A percentile compares a stretch with the other conserved stretches of the same genome.
phyloP scores from a whole-genome alignment of 1,140 invertebrate genomes.

The Drosophila aff. region DNA sequence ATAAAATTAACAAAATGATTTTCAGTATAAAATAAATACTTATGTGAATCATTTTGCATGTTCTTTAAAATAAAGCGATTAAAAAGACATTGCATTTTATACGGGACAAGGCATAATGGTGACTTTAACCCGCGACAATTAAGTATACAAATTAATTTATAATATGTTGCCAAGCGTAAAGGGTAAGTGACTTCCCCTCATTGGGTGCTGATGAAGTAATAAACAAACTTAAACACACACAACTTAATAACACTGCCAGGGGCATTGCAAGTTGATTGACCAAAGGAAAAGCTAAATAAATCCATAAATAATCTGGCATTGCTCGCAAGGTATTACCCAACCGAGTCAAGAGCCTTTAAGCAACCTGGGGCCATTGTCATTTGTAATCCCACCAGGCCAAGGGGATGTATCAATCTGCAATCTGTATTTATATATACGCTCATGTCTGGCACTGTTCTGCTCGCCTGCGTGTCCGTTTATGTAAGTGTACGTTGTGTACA shows the following conservation, averaged over 20 bases:
- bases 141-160: background rate
- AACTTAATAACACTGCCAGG: slow-evolving; percentile 5
- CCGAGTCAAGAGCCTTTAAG: slow-evolving; percentile 42
- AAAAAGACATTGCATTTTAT: slow-evolving; percentile 29
- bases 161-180: too few relatives aligned
- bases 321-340: slow-evolving; percentile 42
- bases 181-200: background rate
- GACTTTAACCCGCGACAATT: slow-evolving; percentile 27
- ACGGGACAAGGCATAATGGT: slow-evolving; percentile 31
- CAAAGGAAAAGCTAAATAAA: slow-evolving; percentile 17
- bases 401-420: slow-evolving; percentile 26
- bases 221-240: background rate
- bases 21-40: slow-evolving; percentile 21
- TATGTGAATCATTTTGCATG: slow-evolving; percentile 4
- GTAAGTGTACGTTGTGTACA: slow-evolving; percentile 59
- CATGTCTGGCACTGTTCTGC: slow-evolving; percentile 19
- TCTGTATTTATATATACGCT: background rate
- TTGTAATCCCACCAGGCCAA: slow-evolving; percentile 30
- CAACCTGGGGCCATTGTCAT: slow-evolving; percentile 41
- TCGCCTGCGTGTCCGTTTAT: slow-evolving; percentile 24
- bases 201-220: background rate
- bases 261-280: slow-evolving; percentile 27
- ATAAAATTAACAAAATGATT: slow-evolving; percentile 23
- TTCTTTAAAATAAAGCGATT: slow-evolving; percentile 34
- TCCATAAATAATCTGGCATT: slow-evolving; percentile 26